Evolutionary conservation across 2,113 vertebrate genomes (phyloP).

Genomic region (Romanogobio albipinnatus): DNA sequence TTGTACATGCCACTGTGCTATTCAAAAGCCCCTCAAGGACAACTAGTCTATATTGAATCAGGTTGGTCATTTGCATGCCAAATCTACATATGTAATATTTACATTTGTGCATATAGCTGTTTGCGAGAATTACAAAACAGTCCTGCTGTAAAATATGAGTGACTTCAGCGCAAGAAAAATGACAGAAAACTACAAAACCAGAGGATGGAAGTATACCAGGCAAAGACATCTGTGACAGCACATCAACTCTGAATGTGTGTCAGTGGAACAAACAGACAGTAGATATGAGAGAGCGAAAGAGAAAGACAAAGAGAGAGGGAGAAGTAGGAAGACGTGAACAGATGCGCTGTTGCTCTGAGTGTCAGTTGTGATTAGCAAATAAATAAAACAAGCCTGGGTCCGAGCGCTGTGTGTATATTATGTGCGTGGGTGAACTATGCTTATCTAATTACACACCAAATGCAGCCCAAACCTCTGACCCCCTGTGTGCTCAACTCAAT

Average conservation of each 20-base stretch:
- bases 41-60: background rate
- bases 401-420: conserved; percentile 13
- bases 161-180: background rate
- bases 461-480: conserved; percentile 26
- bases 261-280: conserved; percentile 2
- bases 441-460: conserved; percentile 40
- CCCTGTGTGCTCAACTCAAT: conserved; percentile 40
- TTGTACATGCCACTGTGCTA: background rate
- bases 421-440: conserved; percentile 20
- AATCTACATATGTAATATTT: background rate
- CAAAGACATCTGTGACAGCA: background rate
- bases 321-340: conserved; percentile 29
- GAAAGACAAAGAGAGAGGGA: background rate
- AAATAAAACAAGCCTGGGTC: conserved; percentile 32
- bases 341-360: conserved; percentile 20
- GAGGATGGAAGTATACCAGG: background rate
- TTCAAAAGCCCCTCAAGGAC: conserved; percentile 6
- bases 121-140: background rate
- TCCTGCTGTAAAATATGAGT: background rate
- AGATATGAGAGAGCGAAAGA: conserved; percentile 7
- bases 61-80: conserved; percentile 27
- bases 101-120: background rate
- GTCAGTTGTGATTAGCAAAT: conserved; percentile 47
- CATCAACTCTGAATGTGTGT: conserved; percentile 25
- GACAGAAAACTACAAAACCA: background rate